phyloP scores from a whole-genome alignment of 1,140 invertebrate species.

The Pogonomyrmex californicus region DNA sequence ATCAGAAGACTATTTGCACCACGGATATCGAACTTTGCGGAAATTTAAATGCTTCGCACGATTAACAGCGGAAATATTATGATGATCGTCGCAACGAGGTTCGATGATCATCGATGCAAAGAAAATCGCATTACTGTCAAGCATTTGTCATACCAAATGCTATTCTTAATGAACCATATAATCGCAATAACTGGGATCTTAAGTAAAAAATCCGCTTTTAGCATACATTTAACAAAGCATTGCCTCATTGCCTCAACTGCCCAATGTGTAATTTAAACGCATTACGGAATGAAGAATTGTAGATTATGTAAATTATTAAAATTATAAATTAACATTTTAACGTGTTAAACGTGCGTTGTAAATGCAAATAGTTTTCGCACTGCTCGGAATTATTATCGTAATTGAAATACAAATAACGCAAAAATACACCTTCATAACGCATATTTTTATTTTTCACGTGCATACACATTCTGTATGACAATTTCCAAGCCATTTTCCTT shows the following conservation, averaged over 20 bases:
- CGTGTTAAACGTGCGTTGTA: slow-evolving; percentile 11
- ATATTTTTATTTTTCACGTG: neutral
- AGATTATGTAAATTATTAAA: neutral
- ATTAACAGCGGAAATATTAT: slow-evolving; percentile 8
- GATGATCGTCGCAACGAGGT: slow-evolving; percentile 18
- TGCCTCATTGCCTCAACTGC: neutral
- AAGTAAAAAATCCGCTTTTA: neutral
- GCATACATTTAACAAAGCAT: slow-evolving; percentile 22
- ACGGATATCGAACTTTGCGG: neutral
- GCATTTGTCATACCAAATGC: slow-evolving; percentile 2
- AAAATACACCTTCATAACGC: neutral
- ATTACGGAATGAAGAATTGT: neutral
- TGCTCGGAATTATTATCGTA: neutral
- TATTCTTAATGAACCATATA: neutral
- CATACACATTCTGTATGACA: neutral
- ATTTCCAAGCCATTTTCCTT: neutral
- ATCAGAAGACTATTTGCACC: neutral
- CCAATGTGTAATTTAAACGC: slow-evolving; percentile 19
- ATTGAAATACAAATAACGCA: neutral
- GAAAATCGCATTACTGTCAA: slow-evolving; percentile 29
- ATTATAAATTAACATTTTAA: neutral
- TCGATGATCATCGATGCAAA: slow-evolving; percentile 12
- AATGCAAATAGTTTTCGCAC: slow-evolving; percentile 17
- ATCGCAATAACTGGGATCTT: slow-evolving; percentile 3
- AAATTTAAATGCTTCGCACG: neutral